phyloP scores from a whole-genome alignment of 2,797 vertebrate species.

The Catostomus latipinnis region DNA sequence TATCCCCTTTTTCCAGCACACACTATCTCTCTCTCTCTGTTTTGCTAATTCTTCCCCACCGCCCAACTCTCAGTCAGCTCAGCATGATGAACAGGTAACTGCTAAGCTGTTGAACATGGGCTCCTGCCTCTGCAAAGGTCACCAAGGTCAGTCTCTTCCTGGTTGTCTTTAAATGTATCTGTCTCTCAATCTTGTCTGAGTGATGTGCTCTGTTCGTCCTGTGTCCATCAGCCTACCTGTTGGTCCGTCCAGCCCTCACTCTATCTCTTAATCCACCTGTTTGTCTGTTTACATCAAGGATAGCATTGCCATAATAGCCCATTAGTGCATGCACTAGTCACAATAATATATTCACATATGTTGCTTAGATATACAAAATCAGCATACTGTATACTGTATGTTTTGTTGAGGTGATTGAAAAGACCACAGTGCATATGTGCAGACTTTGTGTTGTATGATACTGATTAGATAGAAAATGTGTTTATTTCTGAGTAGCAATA shows the following conservation, averaged over 20 bases:
- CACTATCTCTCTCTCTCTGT: slow-evolving; percentile 28
- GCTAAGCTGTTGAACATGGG: slow-evolving; percentile 75
- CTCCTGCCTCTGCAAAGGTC: slow-evolving; percentile 83
- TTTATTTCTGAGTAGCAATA: background rate
- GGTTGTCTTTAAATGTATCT: slow-evolving; percentile 29
- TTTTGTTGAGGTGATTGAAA: background rate
- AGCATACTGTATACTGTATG: background rate
- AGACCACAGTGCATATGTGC: background rate
- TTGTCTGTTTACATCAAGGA: background rate
- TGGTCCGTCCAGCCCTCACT: background rate
- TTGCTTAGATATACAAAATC: background rate
- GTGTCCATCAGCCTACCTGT: slow-evolving; percentile 28
- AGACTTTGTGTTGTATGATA: background rate
- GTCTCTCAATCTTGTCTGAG: background rate
- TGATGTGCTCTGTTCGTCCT: slow-evolving; percentile 19
- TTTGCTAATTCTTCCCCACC: slow-evolving; percentile 47
- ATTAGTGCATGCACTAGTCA: background rate
- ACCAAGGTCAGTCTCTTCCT: slow-evolving; percentile 80
- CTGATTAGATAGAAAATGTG: background rate
- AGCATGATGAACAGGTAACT: slow-evolving; percentile 82
- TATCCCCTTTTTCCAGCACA: slow-evolving; percentile 8
- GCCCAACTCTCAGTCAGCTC: slow-evolving; percentile 54
- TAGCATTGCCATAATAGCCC: background rate
- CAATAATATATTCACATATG: background rate
- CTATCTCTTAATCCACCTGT: slow-evolving; percentile 39